A percentile compares a stretch with the other conserved stretches of the same genome.
Evolutionary conservation across 2,113 vertebrate species (phyloP).

Genomic region (Neogale vison): DNA sequence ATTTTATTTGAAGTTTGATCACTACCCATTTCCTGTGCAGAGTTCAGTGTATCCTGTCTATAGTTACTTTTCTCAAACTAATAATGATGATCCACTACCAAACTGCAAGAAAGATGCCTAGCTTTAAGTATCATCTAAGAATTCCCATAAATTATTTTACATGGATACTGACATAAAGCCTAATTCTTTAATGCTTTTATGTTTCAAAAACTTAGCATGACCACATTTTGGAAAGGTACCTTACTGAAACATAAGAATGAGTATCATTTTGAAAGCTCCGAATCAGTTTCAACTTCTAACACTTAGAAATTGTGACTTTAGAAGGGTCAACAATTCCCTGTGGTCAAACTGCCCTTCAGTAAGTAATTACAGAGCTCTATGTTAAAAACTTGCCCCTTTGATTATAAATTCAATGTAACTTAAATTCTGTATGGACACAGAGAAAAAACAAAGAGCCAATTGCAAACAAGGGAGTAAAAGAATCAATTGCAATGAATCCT

Average conservation of each 20-base stretch:
- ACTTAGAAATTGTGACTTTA: constrained; percentile 54
- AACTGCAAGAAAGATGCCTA: neutral
- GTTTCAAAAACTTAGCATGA: constrained; percentile 37
- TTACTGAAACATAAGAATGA: constrained; percentile 7
- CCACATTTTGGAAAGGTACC: constrained; percentile 3
- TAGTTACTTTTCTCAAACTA: constrained; percentile 37
- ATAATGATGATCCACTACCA: neutral
- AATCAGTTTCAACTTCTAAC: constrained; percentile 19
- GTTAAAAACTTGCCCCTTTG: constrained; percentile 7
- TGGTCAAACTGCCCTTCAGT: constrained; percentile 7
- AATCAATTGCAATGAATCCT: constrained; percentile 40
- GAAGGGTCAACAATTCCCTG: neutral
- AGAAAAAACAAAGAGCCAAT: neutral
- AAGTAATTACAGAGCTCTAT: neutral
- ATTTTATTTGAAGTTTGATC: constrained; percentile 41
- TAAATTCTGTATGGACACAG: neutral
- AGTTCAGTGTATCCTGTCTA: neutral
- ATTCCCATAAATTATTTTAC: constrained; percentile 47
- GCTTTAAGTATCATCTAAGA: neutral
- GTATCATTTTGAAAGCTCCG: neutral
- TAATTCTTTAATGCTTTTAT: constrained; percentile 1
- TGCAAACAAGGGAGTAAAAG: constrained; percentile 29
- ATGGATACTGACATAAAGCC: neutral
- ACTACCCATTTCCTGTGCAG: constrained; percentile 28
- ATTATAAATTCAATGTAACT: constrained; percentile 14